Evolutionary conservation across 2,797 vertebrate genomes (phyloP).

Genomic region (Fistularia tabacaria): DNA sequence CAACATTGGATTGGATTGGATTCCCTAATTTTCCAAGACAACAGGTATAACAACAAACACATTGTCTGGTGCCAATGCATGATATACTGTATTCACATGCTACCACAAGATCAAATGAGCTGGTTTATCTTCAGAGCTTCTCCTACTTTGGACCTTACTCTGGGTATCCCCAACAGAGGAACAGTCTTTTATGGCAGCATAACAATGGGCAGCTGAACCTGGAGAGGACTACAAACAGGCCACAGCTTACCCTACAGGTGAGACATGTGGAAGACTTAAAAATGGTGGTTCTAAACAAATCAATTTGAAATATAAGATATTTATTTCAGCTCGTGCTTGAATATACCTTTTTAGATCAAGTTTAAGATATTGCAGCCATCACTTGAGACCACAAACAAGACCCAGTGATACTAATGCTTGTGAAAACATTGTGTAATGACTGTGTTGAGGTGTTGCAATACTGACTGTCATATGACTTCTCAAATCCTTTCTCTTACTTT

Average conservation of each 20-base stretch:
- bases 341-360: too few species aligned
- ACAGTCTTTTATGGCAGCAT: slow-evolving; percentile 49
- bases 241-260: slow-evolving; percentile 73
- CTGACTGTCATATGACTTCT: too few species aligned
- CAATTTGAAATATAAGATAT: too few species aligned
- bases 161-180: slow-evolving; percentile 69
- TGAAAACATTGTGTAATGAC: too few species aligned
- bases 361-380: too few species aligned
- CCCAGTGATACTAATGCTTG: too few species aligned
- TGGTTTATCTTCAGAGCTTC: slow-evolving; percentile 55
- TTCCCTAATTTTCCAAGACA: slow-evolving; percentile 62
- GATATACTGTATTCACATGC: not conserved
- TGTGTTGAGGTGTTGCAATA: too few species aligned
- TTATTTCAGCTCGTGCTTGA: too few species aligned
- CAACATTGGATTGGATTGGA: slow-evolving; percentile 50
- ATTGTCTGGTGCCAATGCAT: not conserved
- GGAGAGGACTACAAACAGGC: slow-evolving; percentile 64
- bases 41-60: slow-evolving; percentile 52
- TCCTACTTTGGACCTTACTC: slow-evolving; percentile 66
- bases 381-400: too few species aligned
- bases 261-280: not conserved
- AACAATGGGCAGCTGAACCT: slow-evolving; percentile 58
- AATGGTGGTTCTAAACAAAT: not conserved
- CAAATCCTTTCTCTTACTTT: too few species aligned
- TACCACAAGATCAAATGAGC: not conserved